These are phyloP conservation scores for Phataginus tetradactyla DNA, from an alignment of 2,797 vertebrate species.

Conservation along the genomic window DNA sequence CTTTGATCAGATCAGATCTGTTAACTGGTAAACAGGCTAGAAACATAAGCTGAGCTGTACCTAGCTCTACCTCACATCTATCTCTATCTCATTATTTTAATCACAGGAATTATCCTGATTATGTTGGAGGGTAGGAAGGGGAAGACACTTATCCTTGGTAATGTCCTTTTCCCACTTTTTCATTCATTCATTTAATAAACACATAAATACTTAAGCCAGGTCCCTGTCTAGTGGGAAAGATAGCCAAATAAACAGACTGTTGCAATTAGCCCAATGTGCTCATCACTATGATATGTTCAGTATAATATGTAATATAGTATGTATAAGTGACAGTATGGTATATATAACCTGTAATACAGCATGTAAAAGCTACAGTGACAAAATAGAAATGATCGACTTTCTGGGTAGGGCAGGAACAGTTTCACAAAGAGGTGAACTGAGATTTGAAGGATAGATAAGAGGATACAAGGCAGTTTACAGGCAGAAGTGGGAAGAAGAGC, in stretches of 20 bases:
- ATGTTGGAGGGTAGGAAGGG: background rate
- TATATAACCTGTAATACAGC: background rate
- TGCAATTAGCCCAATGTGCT: constrained; percentile 18
- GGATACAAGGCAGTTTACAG: background rate
- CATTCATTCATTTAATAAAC: constrained; percentile 45
- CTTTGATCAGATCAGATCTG: constrained; percentile 24
- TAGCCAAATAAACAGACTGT: background rate
- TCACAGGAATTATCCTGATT: constrained; percentile 19
- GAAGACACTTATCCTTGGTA: background rate
- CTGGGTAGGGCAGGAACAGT: background rate
- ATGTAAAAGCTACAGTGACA: background rate
- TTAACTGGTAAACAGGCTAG: constrained; percentile 32
- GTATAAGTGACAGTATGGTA: background rate
- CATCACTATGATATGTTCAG: background rate
- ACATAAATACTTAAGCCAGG: constrained; percentile 26
- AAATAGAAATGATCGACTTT: background rate
- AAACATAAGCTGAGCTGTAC: background rate
- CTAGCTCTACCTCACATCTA: background rate
- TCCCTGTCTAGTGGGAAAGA: background rate
- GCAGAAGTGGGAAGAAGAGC: background rate
- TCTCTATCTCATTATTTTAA: constrained; percentile 9
- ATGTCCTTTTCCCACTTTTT: constrained; percentile 1
- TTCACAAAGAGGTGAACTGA: constrained; percentile 34
- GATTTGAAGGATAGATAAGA: constrained; percentile 3
- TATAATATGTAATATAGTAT: background rate